phyloP scores from a whole-genome alignment of 2,888 invertebrate species.

The Orthosia gracilis region DNA sequence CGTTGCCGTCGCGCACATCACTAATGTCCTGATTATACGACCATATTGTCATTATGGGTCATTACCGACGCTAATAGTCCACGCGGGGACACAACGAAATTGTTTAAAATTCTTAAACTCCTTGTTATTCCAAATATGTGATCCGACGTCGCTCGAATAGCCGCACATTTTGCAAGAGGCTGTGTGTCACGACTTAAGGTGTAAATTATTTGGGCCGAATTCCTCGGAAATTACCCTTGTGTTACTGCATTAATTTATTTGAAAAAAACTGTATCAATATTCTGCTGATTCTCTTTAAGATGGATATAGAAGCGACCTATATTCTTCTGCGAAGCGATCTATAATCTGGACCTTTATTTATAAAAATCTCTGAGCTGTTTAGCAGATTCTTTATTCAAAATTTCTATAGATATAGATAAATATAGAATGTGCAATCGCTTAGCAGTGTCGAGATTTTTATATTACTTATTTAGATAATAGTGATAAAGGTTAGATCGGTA shows the following conservation, averaged over 20 bases:
- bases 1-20: conserved; percentile 68
- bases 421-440: too few species aligned
- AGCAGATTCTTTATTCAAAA: too few species aligned
- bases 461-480: too few species aligned
- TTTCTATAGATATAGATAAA: too few species aligned
- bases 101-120: conserved; percentile 82
- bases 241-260: conserved; percentile 13
- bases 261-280: neutral
- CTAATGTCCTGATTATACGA: conserved; percentile 82
- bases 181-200: conserved; percentile 55
- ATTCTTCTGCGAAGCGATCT: too few species aligned
- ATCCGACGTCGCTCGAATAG: conserved; percentile 71
- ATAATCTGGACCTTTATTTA: neutral
- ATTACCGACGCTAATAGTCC: conserved; percentile 87
- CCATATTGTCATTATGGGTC: conserved; percentile 86
- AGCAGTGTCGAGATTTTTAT: too few species aligned
- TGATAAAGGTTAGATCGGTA: neutral
- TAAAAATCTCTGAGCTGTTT: too few species aligned
- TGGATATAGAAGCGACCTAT: neutral
- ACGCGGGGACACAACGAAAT: conserved; percentile 78
- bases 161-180: conserved; percentile 48
- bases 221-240: conserved; percentile 42
- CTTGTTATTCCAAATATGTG: conserved; percentile 82
- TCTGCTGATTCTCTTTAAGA: neutral
- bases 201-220: conserved; percentile 50